Evolutionary conservation across 1,140 invertebrate genomes (phyloP).

Genomic region (Diorhabda elongata): DNA sequence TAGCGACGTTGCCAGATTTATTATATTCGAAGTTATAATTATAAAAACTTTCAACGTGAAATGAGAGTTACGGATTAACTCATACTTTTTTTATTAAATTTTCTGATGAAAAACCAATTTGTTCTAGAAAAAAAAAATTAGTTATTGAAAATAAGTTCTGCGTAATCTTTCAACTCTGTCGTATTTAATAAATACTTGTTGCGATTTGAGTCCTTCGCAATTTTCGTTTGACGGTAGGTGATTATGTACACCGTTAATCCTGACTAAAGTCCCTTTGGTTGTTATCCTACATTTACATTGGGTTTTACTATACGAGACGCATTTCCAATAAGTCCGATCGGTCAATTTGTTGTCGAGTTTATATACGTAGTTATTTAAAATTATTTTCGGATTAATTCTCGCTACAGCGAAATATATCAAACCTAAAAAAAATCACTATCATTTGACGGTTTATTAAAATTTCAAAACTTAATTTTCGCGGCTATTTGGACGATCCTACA

Average conservation of each 20-base stretch:
- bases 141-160: too few relatives aligned
- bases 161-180: not conserved
- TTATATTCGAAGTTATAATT: too few relatives aligned
- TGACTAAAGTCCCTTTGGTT: constrained; percentile 23
- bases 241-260: constrained; percentile 31
- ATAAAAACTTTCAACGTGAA: too few relatives aligned
- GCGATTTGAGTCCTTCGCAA: constrained; percentile 22
- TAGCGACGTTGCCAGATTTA: too few relatives aligned
- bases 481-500: too few relatives aligned
- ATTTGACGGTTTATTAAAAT: too few relatives aligned
- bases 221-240: constrained; percentile 26
- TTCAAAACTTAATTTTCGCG: too few relatives aligned
- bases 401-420: constrained; percentile 32
- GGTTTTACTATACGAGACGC: constrained; percentile 25
- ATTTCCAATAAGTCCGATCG: constrained; percentile 35
- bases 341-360: constrained; percentile 21
- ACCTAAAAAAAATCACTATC: constrained; percentile 14
- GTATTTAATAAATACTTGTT: constrained; percentile 6
- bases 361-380: constrained; percentile 30
- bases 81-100: too few relatives aligned
- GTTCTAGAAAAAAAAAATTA: too few relatives aligned
- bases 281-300: constrained; percentile 32
- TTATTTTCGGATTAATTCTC: constrained; percentile 33
- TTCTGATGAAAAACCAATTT: too few relatives aligned
- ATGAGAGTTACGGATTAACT: too few relatives aligned